Evolutionary conservation across 2,797 vertebrate species (phyloP).

Genomic region (Sciurus carolinensis): DNA sequence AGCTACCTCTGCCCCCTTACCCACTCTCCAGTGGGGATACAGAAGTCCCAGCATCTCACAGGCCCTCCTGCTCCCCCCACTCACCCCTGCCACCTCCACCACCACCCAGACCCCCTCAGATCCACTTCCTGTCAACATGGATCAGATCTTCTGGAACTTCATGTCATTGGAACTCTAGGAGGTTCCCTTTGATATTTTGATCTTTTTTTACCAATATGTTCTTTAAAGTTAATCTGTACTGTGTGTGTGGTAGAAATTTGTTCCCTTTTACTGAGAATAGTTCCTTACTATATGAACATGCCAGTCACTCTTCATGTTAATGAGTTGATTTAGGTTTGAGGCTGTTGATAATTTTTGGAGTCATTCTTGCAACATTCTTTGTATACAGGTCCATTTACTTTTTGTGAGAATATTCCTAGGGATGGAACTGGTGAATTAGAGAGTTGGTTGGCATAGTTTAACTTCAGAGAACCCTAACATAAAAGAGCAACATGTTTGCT

Average conservation of each 20-base stretch:
- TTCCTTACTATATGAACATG: neutral
- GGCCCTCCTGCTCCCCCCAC: neutral
- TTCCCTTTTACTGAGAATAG: neutral
- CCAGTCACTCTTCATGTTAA: neutral
- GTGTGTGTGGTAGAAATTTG: neutral
- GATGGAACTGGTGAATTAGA: neutral
- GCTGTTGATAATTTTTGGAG: neutral
- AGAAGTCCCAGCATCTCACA: neutral
- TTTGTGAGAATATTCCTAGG: neutral
- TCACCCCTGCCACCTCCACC: neutral
- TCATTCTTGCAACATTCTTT: neutral
- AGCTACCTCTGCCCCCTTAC: neutral
- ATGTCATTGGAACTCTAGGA: neutral
- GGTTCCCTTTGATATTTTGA: neutral
- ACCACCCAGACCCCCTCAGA: neutral
- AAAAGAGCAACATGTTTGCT: neutral
- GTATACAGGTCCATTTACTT: neutral
- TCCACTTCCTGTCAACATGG: neutral
- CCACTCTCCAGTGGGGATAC: neutral
- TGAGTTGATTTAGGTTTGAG: neutral
- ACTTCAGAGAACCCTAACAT: neutral
- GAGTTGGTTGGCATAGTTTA: neutral
- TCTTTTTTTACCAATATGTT: neutral
- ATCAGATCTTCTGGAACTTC: neutral
- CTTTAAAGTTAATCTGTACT: neutral